Evolutionary conservation across 2,797 vertebrate genomes (phyloP), one percentile per base, ranked within the genome.

Genomic region (Adelosebastes latens): DNA sequence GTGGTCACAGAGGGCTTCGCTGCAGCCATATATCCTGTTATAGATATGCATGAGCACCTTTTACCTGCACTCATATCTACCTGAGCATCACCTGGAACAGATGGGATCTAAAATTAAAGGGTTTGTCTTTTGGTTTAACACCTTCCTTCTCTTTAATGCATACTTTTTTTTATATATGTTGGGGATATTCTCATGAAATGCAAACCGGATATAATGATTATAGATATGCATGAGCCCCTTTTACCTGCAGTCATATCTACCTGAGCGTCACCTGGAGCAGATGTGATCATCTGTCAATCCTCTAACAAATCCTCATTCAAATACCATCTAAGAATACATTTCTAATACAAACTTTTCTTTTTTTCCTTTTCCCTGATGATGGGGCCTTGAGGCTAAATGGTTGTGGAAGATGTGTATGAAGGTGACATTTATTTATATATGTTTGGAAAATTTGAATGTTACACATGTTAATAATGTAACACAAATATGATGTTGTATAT

Each of bases 31-130:
- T 79, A 49, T 49, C 42, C 16, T 69, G 77, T 70, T 69, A 76
- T 42, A 14, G 82, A 73, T 79, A 65, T 53, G 68, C 24, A 87
- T 3, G 56, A 72, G 58, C 72, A 75, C 42, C 65, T 78, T 42
- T 42, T 16, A 75, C 68, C 76, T 77, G 77, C 73, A 73, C 4
- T 5, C 22, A 52, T 18, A 78, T 85, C 79, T 56, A 81, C 64
- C 49, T 53, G 75, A 74, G 71, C 65, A 76, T 74, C 68, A 75
- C 56, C 53, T 58, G 77, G 66, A 78, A 24, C 81, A 83, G 58
- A 69, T 71, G 70, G 20, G 13, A 69, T 34, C 34, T 20, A 4
- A 20, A 1, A 20, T 42, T 6, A 42, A 8, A 20, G 3, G 59
- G 55, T 63, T 27, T 31, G 66, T 27, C 58, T 62, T 31, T 1